These are phyloP conservation scores for Etia nguti DNA, from an alignment of 2,113 vertebrate species.

Conservation along the genomic window DNA sequence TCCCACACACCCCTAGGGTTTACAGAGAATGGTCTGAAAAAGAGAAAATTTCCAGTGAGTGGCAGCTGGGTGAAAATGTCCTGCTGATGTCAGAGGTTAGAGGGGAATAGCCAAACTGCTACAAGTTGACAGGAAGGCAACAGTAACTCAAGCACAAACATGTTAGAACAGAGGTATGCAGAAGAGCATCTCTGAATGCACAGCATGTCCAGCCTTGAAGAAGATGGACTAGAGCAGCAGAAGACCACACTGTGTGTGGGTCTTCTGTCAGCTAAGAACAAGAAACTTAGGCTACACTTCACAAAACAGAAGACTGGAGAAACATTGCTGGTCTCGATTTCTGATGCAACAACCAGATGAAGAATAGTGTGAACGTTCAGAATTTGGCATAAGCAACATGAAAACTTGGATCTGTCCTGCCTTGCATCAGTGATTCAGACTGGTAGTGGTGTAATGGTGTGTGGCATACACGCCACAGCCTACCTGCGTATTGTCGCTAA, in stretches of 20 bases:
- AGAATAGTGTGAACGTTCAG: background rate
- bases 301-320: background rate
- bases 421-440: background rate
- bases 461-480: background rate
- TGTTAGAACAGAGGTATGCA: background rate
- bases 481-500: background rate
- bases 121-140: background rate
- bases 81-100: background rate
- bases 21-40: background rate
- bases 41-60: background rate
- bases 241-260: background rate
- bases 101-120: background rate
- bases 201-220: background rate
- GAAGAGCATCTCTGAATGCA: background rate
- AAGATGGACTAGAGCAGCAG: background rate
- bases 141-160: background rate
- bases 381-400: background rate
- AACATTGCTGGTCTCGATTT: background rate
- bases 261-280: background rate
- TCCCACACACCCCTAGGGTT: background rate
- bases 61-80: background rate
- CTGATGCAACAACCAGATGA: background rate
- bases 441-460: background rate
- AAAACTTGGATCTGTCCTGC: background rate
- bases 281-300: background rate